A percentile compares a stretch with the other conserved stretches of the same genome.
These are phyloP conservation scores for Hirtodrosophila confusa DNA, from an alignment of 2,888 invertebrate genomes.

Conservation along the genomic window DNA sequence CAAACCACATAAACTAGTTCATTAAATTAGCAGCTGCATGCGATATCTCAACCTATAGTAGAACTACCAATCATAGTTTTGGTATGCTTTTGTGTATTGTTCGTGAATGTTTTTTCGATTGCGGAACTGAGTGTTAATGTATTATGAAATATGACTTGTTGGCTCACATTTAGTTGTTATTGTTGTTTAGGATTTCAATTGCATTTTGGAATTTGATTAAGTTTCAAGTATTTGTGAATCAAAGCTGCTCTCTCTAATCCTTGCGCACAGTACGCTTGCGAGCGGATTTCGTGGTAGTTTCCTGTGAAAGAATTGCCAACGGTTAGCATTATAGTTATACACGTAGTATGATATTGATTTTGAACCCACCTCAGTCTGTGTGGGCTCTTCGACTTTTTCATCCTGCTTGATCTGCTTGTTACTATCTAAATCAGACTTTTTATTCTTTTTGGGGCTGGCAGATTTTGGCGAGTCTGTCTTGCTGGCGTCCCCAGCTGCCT, in stretches of 20 bases:
- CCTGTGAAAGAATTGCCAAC: conserved; percentile 37
- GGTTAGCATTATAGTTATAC: background rate
- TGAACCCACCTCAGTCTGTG: conserved; percentile 75
- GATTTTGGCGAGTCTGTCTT: conserved; percentile 53
- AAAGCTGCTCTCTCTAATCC: conserved; percentile 64
- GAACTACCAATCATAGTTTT: conserved; percentile 47
- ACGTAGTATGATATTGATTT: too few relatives aligned
- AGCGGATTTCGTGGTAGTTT: conserved; percentile 67
- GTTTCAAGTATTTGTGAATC: conserved; percentile 38
- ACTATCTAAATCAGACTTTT: conserved; percentile 84
- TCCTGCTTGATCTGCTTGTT: conserved; percentile 61
- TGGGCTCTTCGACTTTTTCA: conserved; percentile 62
- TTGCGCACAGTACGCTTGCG: conserved; percentile 83
- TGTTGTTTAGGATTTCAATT: conserved; percentile 14
- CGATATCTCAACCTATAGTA: conserved; percentile 18
- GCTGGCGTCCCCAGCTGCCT: conserved; percentile 48
- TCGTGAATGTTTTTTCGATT: conserved; percentile 20
- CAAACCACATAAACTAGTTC: conserved; percentile 55
- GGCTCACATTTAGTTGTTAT: background rate
- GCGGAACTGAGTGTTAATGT: conserved; percentile 10
- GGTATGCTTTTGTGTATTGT: conserved; percentile 34
- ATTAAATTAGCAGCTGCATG: conserved; percentile 58
- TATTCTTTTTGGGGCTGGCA: conserved; percentile 81
- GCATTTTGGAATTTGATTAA: conserved; percentile 52
- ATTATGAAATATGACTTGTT: background rate